Percentiles rank a stretch among this genome's conserved stretches.
Conservation (phyloP, 2,113 vertebrate genomes). For the Poeciliopsis occidentalis region DNA sequence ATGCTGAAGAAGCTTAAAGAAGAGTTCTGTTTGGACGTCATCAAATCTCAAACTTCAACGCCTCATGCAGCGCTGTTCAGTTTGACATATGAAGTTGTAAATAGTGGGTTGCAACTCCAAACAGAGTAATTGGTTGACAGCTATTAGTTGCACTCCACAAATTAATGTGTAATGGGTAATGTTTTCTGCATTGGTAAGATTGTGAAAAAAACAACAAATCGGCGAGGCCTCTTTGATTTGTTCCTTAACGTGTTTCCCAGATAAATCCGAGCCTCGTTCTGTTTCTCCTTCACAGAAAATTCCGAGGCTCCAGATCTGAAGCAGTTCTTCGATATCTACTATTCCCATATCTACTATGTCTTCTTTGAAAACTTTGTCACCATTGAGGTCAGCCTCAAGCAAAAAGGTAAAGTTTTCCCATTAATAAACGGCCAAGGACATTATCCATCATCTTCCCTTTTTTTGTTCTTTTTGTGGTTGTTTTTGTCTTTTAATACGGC, state of each 20-base stretch:
- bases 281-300: slow-evolving; percentile 83
- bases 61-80: too few species aligned
- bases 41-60: too few species aligned
- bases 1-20: too few species aligned
- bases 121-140: too few species aligned
- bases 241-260: not conserved
- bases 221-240: not conserved
- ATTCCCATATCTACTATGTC: slow-evolving; percentile 98
- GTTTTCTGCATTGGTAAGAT: not conserved
- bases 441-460: slow-evolving; percentile 57
- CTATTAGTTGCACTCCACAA: too few species aligned
- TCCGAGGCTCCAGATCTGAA: slow-evolving; percentile 94
- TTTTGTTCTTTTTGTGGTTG: not conserved
- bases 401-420: slow-evolving; percentile 88
- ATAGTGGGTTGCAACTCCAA: too few species aligned
- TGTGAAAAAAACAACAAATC: not conserved
- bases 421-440: slow-evolving; percentile 66
- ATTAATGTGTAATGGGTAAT: not conserved
- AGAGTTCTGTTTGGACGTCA: too few species aligned
- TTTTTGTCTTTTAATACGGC: not conserved
- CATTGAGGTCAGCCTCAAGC: slow-evolving; percentile 96
- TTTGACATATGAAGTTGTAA: too few species aligned
- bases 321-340: slow-evolving; percentile 96
- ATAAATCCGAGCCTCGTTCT: not conserved
- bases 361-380: slow-evolving; percentile 99